Conservation (phyloP, 2,888 invertebrate genomes). For the Nomada ferruginata region DNA sequence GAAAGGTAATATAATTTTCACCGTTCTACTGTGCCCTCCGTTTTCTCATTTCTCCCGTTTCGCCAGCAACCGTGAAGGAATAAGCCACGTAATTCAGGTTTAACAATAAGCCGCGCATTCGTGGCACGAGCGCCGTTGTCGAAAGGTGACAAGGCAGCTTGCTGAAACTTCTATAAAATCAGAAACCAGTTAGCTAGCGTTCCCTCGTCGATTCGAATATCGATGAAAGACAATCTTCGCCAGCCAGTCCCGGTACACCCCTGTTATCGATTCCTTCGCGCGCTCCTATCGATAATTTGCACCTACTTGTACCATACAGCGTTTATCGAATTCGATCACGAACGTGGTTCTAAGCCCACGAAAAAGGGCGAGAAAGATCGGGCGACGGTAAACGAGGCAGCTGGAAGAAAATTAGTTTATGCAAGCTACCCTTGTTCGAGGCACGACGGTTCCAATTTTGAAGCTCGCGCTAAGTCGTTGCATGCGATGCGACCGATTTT, state of each 20-base stretch:
- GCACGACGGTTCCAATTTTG: conserved; percentile 48
- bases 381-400: conserved; percentile 23
- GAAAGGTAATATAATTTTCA: neutral
- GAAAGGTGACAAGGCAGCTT: neutral
- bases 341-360: neutral
- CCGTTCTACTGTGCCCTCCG: neutral
- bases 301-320: conserved; percentile 11
- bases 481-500: neutral
- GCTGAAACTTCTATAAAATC: conserved; percentile 43
- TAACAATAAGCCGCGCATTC: conserved; percentile 31
- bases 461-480: neutral
- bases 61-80: neutral
- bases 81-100: conserved; percentile 29
- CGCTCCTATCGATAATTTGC: conserved; percentile 58
- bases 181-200: conserved; percentile 1
- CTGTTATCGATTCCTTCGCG: conserved; percentile 55
- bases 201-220: conserved; percentile 42
- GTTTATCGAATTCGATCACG: conserved; percentile 50
- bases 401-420: conserved; percentile 52
- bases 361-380: conserved; percentile 24
- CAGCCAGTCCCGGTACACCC: conserved; percentile 25
- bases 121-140: conserved; percentile 12
- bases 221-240: conserved; percentile 54
- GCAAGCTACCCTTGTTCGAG: neutral
- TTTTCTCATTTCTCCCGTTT: neutral